These are phyloP conservation scores for Tricholaema leucomelas DNA, from an alignment of 2,113 vertebrate species.

Conservation along the genomic window DNA sequence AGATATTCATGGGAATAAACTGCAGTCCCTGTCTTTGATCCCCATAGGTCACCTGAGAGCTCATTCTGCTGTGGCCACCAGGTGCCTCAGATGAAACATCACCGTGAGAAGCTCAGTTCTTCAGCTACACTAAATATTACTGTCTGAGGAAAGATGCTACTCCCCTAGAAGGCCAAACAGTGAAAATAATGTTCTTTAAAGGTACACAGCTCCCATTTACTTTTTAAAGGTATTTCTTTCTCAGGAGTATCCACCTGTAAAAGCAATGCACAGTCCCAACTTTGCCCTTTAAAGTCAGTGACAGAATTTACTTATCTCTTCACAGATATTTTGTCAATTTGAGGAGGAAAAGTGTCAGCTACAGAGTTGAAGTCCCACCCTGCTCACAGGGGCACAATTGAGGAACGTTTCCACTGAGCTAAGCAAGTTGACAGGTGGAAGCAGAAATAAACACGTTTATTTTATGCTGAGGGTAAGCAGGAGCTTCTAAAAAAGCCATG, in stretches of 20 bases:
- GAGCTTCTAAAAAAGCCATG: constrained; percentile 2
- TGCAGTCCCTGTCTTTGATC: not conserved
- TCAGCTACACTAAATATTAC: not conserved
- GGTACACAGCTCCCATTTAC: not conserved
- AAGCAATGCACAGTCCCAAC: not conserved
- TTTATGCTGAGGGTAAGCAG: not conserved
- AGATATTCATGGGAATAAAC: constrained; percentile 20
- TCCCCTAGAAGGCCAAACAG: not conserved
- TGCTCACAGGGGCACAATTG: not conserved
- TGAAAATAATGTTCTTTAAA: not conserved
- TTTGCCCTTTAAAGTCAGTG: not conserved
- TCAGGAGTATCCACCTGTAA: not conserved
- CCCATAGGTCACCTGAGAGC: not conserved
- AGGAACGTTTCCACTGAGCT: not conserved
- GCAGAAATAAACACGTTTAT: constrained; percentile 2
- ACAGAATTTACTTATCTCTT: not conserved
- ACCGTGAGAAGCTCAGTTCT: not conserved
- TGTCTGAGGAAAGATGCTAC: not conserved
- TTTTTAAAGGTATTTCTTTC: not conserved
- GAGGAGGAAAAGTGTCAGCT: not conserved
- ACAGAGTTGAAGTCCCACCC: not conserved
- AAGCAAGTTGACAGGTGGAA: not conserved
- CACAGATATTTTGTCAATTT: not conserved
- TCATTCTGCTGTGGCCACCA: constrained; percentile 3
- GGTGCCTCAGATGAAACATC: not conserved